Conservation (phyloP, 2,888 invertebrate species). For the Tuberolachnus salignus region DNA sequence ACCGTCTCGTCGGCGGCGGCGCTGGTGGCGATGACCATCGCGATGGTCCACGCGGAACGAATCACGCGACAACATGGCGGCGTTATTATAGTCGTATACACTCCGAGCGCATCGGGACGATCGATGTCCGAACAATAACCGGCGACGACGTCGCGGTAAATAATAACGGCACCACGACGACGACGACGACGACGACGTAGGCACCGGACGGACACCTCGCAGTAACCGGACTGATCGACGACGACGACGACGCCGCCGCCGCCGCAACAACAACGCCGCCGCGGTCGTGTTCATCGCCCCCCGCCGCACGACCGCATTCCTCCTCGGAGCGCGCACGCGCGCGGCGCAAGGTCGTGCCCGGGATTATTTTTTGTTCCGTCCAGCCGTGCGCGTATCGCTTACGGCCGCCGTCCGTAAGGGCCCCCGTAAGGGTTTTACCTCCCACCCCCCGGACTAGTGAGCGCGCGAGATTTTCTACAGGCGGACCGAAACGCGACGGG, state of each 20-base stretch:
- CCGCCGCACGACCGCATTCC: conserved; percentile 29
- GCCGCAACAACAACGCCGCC: neutral
- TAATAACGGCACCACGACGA: neutral
- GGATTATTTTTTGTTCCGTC: conserved; percentile 2
- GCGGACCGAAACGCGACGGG: too few relatives aligned
- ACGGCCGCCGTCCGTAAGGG: too few relatives aligned
- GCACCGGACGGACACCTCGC: conserved; percentile 15
- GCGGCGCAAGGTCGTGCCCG: conserved; percentile 48
- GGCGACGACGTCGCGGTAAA: neutral
- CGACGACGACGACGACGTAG: conserved; percentile 1
- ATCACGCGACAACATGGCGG: conserved; percentile 41
- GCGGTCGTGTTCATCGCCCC: neutral
- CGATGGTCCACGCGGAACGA: conserved; percentile 33
- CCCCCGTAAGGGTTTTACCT: too few relatives aligned
- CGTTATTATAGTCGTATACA: neutral
- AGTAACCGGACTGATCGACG: conserved; percentile 41
- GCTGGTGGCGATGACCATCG: neutral
- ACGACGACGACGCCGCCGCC: neutral
- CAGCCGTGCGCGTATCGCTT: neutral
- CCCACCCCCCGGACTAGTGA: too few relatives aligned
- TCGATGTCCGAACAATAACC: neutral
- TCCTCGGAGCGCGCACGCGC: neutral
- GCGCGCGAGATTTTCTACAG: too few relatives aligned
- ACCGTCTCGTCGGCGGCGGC: conserved; percentile 5
- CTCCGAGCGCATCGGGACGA: neutral